Evolutionary conservation across 2,797 vertebrate species (phyloP).

Genomic region (Scomberomorus guttatus): DNA sequence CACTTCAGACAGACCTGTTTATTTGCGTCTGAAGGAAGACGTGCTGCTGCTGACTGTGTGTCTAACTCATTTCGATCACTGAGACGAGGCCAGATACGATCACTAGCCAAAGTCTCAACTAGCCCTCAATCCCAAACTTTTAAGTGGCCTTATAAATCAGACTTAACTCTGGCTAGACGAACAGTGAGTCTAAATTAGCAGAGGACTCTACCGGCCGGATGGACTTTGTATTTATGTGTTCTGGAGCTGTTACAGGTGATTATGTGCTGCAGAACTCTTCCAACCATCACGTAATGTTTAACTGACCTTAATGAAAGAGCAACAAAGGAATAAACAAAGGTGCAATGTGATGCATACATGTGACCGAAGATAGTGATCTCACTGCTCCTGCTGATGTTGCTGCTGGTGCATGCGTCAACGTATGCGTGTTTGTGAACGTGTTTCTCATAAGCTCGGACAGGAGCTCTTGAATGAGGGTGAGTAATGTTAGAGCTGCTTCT

Average conservation of each 20-base stretch:
- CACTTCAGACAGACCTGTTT: slow-evolving; percentile 63
- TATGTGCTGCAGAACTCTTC: slow-evolving; percentile 57
- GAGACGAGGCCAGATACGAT: slow-evolving; percentile 53
- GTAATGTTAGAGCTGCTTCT: slow-evolving; percentile 61
- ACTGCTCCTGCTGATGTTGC: slow-evolving; percentile 56
- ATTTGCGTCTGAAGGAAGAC: slow-evolving; percentile 68
- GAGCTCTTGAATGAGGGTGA: slow-evolving; percentile 61
- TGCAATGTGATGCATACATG: slow-evolving; percentile 67
- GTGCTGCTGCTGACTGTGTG: slow-evolving; percentile 52
- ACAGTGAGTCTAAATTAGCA: slow-evolving; percentile 43
- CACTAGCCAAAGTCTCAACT: slow-evolving; percentile 30
- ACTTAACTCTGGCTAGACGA: slow-evolving; percentile 36
- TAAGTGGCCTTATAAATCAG: slow-evolving; percentile 73
- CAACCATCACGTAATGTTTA: slow-evolving; percentile 82
- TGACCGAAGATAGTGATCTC: slow-evolving; percentile 71
- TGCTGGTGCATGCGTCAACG: not conserved
- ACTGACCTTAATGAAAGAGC: slow-evolving; percentile 77
- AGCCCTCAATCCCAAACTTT: slow-evolving; percentile 36
- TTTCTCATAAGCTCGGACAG: slow-evolving; percentile 69
- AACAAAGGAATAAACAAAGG: slow-evolving; percentile 78
- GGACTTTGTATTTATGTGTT: slow-evolving; percentile 78
- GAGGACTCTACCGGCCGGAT: slow-evolving; percentile 40
- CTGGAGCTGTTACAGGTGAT: slow-evolving; percentile 74
- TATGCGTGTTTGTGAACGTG: slow-evolving; percentile 44
- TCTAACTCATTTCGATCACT: slow-evolving; percentile 57